Conservation (phyloP, 2,797 vertebrate genomes). For the Sebastes hubbsi region DNA sequence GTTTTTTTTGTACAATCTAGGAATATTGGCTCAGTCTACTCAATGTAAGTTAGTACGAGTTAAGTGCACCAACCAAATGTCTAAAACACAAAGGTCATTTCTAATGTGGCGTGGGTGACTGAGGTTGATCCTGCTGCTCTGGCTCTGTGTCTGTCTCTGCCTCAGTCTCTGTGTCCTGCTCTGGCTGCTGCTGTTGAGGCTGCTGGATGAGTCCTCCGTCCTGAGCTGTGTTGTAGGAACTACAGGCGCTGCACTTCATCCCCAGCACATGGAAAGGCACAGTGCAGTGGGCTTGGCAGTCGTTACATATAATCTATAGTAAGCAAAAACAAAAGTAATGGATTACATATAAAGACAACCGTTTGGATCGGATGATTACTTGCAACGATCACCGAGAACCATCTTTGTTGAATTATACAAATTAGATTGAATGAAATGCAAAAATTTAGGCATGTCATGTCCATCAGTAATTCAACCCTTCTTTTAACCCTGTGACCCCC, state of each 20-base stretch:
- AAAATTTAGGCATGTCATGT: background rate
- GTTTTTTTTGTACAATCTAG: conserved; percentile 11
- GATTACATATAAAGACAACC: background rate
- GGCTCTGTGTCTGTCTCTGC: conserved; percentile 47
- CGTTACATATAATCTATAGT: conserved; percentile 92
- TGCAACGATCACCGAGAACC: background rate
- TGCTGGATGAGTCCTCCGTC: conserved; percentile 82
- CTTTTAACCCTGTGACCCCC: too few species aligned
- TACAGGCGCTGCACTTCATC: conserved; percentile 92
- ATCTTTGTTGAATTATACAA: background rate
- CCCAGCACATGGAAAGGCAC: conserved; percentile 93
- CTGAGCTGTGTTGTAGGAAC: conserved; percentile 94
- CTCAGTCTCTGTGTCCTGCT: conserved; percentile 22
- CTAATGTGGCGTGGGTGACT: conserved; percentile 6
- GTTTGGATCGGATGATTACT: background rate
- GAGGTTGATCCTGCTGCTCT: conserved; percentile 39
- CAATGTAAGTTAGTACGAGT: background rate
- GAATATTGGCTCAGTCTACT: background rate
- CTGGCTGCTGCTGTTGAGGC: conserved; percentile 18
- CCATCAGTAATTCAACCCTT: background rate
- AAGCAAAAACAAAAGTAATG: background rate
- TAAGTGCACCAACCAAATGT: background rate
- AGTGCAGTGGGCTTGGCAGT: conserved; percentile 89
- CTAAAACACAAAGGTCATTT: background rate
- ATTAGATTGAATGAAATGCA: background rate